These are phyloP conservation scores for Ianthella basta DNA, from an alignment of 37 sponge, comb jelly and placozoan genomes.

Conservation along the genomic window DNA sequence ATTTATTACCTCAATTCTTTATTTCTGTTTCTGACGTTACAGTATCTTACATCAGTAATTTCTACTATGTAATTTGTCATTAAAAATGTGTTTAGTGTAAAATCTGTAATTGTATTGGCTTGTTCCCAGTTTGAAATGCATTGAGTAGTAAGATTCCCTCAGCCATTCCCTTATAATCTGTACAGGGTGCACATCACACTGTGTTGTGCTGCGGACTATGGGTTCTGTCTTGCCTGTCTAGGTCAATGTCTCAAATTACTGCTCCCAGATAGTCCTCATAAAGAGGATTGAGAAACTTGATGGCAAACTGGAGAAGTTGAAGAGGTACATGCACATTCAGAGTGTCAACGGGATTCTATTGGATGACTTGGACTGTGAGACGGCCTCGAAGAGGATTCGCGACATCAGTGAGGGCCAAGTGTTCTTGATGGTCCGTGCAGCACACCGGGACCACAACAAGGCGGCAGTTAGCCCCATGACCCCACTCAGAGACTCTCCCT, in stretches of 20 bases:
- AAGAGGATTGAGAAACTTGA: constrained; percentile 42
- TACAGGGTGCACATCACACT: neutral
- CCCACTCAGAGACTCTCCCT: neutral
- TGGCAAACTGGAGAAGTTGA: constrained; percentile 26
- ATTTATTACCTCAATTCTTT: no score
- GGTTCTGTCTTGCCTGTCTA: neutral
- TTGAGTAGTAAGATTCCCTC: no score
- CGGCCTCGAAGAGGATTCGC: constrained; percentile 41
- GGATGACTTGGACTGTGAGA: constrained; percentile 51
- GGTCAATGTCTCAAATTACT: constrained; percentile 47
- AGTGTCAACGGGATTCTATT: constrained; percentile 66
- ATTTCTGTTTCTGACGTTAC: no score
- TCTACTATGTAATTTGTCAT: no score
- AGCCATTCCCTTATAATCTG: no score
- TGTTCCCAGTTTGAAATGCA: no score
- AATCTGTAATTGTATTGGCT: no score
- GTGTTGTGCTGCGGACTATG: neutral
- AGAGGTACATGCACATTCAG: constrained; percentile 73
- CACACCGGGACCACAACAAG: neutral
- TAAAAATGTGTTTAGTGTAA: no score
- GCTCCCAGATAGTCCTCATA: constrained; percentile 47
- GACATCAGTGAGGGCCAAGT: constrained; percentile 5
- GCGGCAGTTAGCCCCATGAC: neutral
- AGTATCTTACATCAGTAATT: no score
- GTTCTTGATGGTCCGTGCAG: constrained; percentile 16